These are phyloP conservation scores for Antheraea pernyi DNA, from an alignment of 1,140 invertebrate species.

Conservation along the genomic window DNA sequence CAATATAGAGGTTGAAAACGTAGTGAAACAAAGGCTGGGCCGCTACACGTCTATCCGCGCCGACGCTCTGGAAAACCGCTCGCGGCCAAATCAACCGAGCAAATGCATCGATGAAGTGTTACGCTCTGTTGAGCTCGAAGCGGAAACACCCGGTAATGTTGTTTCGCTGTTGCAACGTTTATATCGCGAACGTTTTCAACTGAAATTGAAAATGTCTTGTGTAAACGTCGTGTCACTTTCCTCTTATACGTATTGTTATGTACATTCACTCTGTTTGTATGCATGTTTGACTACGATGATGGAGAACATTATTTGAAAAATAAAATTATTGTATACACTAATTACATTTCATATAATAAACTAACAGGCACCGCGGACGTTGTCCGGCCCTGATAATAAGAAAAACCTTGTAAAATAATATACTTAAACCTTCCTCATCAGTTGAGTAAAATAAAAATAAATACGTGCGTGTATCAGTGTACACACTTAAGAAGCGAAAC, in stretches of 20 bases:
- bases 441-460: too few species aligned
- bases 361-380: too few species aligned
- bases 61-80: constrained; percentile 4
- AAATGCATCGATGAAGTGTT: constrained; percentile 11
- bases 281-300: background rate
- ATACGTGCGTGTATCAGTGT: too few species aligned
- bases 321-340: too few species aligned
- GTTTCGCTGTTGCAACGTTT: background rate
- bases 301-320: too few species aligned
- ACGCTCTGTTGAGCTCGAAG: constrained; percentile 9
- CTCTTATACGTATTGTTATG: background rate
- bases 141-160: constrained; percentile 5
- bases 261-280: background rate
- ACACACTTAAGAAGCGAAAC: too few species aligned
- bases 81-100: constrained; percentile 11
- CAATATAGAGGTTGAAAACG: background rate
- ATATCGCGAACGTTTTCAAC: background rate
- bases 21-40: background rate
- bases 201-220: background rate
- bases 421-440: too few species aligned
- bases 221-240: background rate
- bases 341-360: too few species aligned
- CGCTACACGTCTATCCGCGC: background rate
- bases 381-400: too few species aligned
- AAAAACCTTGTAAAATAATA: too few species aligned